A percentile compares a stretch with the other conserved stretches of the same genome.
These are phyloP conservation scores for Clunio marinus DNA, from an alignment of 2,888 invertebrate genomes.

Conservation along the genomic window DNA sequence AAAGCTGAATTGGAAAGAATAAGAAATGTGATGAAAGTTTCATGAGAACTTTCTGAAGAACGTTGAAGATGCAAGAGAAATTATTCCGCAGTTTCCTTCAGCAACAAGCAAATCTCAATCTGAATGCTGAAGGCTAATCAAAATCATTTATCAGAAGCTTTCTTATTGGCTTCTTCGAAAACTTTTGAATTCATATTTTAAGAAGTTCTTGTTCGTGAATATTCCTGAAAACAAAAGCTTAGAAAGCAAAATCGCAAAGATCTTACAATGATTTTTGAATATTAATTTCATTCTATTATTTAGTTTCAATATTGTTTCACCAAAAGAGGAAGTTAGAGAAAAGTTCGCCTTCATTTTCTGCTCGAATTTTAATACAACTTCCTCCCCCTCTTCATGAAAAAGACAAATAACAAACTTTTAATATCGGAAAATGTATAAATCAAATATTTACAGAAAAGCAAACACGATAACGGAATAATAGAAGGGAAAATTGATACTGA, in stretches of 20 bases:
- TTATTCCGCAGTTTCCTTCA: not conserved
- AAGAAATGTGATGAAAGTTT: not conserved
- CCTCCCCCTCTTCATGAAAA: not conserved
- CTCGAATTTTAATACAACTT: not conserved
- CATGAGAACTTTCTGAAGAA: not conserved
- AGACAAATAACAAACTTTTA: slow-evolving; percentile 36
- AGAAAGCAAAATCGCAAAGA: not conserved
- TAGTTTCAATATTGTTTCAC: not conserved
- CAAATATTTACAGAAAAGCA: slow-evolving; percentile 24
- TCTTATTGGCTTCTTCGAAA: not conserved
- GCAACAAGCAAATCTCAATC: not conserved
- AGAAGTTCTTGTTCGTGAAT: not conserved
- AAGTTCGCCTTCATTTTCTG: not conserved
- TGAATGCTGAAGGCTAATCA: no score
- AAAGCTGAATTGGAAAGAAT: not conserved
- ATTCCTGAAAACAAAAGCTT: not conserved
- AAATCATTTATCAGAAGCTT: not conserved
- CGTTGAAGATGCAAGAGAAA: not conserved
- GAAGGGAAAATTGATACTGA: slow-evolving; percentile 3
- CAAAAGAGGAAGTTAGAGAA: not conserved
- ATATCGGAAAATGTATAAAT: slow-evolving; percentile 38
- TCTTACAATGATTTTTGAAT: not conserved
- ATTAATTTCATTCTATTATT: slow-evolving; percentile 1
- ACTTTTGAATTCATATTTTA: not conserved
- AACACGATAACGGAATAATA: slow-evolving; percentile 4